These are phyloP conservation scores for Drosophila melanosoma DNA, from an alignment of 2,888 invertebrate genomes.

Conservation along the genomic window DNA sequence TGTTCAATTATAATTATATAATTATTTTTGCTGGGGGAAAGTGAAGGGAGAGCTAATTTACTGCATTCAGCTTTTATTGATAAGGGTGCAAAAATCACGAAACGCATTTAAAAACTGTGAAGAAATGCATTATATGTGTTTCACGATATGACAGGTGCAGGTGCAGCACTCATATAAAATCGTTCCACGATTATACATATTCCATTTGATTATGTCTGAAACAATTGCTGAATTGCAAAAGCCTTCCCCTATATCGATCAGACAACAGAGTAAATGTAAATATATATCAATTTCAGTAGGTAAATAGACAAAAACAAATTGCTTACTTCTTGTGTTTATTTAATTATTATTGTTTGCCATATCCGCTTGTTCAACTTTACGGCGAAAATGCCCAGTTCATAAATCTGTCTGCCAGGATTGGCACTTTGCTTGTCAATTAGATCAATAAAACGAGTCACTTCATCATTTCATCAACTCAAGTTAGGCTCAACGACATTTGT, in stretches of 20 bases:
- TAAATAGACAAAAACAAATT: neutral
- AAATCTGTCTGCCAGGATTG: conserved; percentile 43
- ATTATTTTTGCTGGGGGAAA: conserved; percentile 45
- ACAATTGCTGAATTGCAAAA: neutral
- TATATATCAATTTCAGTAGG: neutral
- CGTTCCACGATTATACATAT: neutral
- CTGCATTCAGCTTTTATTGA: conserved; percentile 10
- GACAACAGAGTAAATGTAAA: neutral
- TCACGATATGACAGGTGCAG: conserved; percentile 36
- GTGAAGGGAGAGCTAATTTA: conserved; percentile 22
- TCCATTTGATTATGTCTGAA: neutral
- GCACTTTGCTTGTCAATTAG: conserved; percentile 64
- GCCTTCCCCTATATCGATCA: too few species aligned
- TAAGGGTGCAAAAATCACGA: conserved; percentile 53
- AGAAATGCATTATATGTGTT: conserved; percentile 29
- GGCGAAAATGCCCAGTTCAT: conserved; percentile 30
- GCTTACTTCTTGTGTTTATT: neutral
- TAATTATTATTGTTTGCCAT: neutral
- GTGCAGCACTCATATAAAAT: conserved; percentile 14
- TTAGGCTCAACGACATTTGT: conserved; percentile 49
- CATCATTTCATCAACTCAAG: conserved; percentile 42
- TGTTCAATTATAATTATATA: conserved; percentile 13
- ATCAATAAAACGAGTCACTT: conserved; percentile 60
- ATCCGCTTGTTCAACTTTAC: neutral
- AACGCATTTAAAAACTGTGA: conserved; percentile 15